A percentile compares a stretch with the other conserved stretches of the same genome.
Conservation (phyloP, 2,797 vertebrate genomes). For the Cephalopachus bancanus region DNA sequence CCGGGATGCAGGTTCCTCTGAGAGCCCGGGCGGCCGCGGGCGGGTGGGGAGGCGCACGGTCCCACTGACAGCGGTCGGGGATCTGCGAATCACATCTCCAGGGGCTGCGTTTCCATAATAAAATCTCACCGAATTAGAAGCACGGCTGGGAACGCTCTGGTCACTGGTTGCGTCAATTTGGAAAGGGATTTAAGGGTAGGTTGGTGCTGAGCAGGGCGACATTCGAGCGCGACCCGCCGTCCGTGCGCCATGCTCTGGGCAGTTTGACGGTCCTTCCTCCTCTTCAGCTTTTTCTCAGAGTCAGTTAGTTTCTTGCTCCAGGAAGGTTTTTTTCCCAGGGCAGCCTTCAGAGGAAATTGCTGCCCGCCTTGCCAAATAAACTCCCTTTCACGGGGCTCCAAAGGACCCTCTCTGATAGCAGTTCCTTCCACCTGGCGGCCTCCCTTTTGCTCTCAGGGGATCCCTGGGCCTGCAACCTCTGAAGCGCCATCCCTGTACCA, state of each 20-base stretch:
- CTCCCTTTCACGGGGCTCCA: not conserved
- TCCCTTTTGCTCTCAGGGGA: not conserved
- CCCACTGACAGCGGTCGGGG: not conserved
- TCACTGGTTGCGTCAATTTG: constrained; percentile 35
- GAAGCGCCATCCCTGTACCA: not conserved
- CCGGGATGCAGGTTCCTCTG: not conserved
- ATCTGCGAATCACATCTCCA: not conserved
- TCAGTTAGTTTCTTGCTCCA: not conserved
- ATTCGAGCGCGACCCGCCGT: not conserved
- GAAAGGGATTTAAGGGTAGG: not conserved
- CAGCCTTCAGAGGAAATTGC: not conserved
- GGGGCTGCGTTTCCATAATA: constrained; percentile 63
- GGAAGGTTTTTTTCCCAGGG: not conserved
- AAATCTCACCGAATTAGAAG: constrained; percentile 61
- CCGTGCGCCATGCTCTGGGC: not conserved
- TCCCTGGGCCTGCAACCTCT: not conserved
- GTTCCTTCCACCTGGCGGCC: not conserved
- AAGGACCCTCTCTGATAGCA: not conserved
- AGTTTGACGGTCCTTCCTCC: not conserved
- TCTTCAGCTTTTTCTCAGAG: not conserved
- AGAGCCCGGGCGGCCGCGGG: not conserved
- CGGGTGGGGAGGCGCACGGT: not conserved
- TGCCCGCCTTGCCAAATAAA: not conserved
- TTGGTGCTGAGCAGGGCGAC: not conserved
- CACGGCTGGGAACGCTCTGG: not conserved